Base-by-base conservation (phyloP, 2,797 vertebrate genomes). In the Sylvia borin region DNA sequence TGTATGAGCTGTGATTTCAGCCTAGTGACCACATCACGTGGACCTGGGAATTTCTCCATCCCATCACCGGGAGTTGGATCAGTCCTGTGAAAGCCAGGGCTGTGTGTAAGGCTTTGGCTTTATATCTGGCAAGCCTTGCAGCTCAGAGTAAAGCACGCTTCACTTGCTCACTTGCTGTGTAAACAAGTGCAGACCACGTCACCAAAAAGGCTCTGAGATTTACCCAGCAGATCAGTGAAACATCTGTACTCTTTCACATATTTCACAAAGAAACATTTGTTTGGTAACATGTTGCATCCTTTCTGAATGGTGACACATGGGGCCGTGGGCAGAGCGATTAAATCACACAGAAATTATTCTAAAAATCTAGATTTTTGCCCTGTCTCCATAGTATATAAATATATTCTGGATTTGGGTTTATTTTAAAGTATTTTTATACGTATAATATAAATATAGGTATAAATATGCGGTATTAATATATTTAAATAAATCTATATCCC, bases 181-280 rank as follows among this genome's bases (percentile, higher is more conserved):
- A 94, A 96, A 93, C 90, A 93, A 84, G 83, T 2, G 71, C 61
- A 50, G 54, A 27, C 50, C 88, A 54, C 54, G 7, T 92, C 93
- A 88, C 93, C 88, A 71, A 74, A 95, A 90, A 65, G 58, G 88
- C 68, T 84, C 85, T 54, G 85, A 74, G 88, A 77, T 92, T 85
- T 71, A 77, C 82, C 76, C 92, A 85, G 82, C 85, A 92, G 66
- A 88, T 75, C 93, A 65, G 79, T 2, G 57, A 86, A 93, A 92
- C 86, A 75, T 84, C 77, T 94, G 92, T 61, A 92, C 76, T 38
- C 77, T 90, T 93, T 93, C 93, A 93, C 75, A 8, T 91, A 68
- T 86, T 89, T 88, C 93, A 92, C 88, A 86, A 92, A 87, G 90
- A 92, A 86, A 88, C 68, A 21, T 92, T 96, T 81, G 90, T 81